Evolutionary conservation across 2,888 invertebrate genomes (phyloP).

Genomic region (Heliothis peltigera): DNA sequence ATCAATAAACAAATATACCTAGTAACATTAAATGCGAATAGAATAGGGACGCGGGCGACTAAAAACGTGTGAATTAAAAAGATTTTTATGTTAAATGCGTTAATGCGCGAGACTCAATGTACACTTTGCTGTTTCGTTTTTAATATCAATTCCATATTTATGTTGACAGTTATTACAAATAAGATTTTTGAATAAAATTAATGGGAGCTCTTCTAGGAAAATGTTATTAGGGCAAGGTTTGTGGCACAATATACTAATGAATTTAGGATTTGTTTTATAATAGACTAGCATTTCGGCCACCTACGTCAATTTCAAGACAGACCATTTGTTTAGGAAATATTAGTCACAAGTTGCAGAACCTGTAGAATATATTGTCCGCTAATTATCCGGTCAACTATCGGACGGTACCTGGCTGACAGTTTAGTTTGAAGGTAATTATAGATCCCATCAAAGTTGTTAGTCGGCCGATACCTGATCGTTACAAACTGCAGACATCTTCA

Average conservation of each 20-base stretch:
- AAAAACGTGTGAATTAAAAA: conserved; percentile 74
- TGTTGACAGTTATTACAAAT: conserved; percentile 28
- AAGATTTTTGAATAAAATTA: conserved; percentile 4
- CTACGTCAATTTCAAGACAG: too few relatives aligned
- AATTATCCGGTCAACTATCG: too few relatives aligned
- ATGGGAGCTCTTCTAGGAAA: neutral
- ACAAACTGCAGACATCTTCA: too few relatives aligned
- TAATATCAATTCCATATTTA: conserved; percentile 48
- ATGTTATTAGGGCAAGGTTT: neutral
- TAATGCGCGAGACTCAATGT: conserved; percentile 61
- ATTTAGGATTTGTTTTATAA: neutral
- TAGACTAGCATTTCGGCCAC: too few relatives aligned
- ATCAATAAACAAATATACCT: neutral
- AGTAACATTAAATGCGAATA: conserved; percentile 13
- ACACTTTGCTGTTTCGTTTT: conserved; percentile 52
- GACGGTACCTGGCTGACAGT: too few relatives aligned
- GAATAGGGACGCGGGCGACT: conserved; percentile 61
- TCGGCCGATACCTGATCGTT: too few relatives aligned
- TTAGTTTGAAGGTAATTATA: too few relatives aligned
- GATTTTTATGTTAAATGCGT: conserved; percentile 74
- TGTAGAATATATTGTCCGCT: too few relatives aligned
- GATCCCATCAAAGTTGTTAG: too few relatives aligned
- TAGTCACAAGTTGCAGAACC: too few relatives aligned
- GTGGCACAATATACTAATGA: neutral
- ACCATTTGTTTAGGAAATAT: too few relatives aligned